phyloP scores from a whole-genome alignment of 2,113 vertebrate genomes.

The Ochotona princeps region DNA sequence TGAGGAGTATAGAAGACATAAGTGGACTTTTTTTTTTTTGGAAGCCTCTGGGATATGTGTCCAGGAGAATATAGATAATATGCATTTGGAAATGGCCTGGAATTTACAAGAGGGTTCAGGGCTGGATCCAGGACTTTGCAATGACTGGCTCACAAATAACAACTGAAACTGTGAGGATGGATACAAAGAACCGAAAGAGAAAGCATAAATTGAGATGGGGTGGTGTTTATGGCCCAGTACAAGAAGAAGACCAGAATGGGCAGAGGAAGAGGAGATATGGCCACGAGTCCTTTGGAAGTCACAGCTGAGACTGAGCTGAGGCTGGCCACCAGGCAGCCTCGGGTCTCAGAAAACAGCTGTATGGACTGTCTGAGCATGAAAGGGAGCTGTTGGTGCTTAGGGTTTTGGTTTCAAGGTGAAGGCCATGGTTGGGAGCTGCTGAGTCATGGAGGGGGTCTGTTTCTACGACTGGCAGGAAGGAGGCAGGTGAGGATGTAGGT shows the following conservation, averaged over 20 bases:
- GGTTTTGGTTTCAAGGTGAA: no score
- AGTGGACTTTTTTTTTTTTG: background rate
- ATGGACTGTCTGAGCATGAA: background rate
- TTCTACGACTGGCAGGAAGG: background rate
- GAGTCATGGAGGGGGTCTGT: no score
- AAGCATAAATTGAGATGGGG: background rate
- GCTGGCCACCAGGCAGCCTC: background rate
- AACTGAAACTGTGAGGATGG: background rate
- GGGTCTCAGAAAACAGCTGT: background rate
- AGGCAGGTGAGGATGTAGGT: background rate
- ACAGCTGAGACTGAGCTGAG: background rate
- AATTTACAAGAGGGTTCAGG: background rate
- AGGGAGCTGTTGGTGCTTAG: no score
- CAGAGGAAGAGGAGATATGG: background rate
- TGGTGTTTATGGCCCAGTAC: background rate
- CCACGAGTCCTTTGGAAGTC: background rate
- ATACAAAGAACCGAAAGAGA: slow-evolving; percentile 8
- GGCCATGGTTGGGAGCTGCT: background rate
- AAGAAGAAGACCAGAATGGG: background rate
- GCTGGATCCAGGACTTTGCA: background rate
- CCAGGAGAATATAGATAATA: background rate
- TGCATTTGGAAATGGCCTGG: background rate
- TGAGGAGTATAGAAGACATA: background rate
- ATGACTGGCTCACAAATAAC: background rate
- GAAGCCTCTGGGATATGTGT: background rate